Base-by-base conservation (phyloP, 2,113 vertebrate genomes). In the Accipiter cooperii region DNA sequence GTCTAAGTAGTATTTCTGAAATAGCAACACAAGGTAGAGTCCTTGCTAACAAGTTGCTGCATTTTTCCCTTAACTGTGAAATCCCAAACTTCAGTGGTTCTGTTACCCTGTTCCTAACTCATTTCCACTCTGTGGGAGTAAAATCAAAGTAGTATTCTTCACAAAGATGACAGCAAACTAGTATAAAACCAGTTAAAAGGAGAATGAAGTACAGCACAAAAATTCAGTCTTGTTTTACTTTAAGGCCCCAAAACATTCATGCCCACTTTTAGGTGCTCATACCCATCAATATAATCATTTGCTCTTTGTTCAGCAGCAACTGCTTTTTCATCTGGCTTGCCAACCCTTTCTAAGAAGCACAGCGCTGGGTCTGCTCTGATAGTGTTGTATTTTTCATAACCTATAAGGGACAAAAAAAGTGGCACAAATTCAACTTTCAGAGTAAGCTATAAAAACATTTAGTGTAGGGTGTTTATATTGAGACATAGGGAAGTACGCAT, bases 351-450 rank as follows among this genome's bases (percentile, higher is more conserved):
- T 97, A 99, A 97, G 97, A 99, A 99, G 97, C 99, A 99, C 65
- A 99, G 97, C 1, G 98, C 98, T 10, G 99, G 98, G 95, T 99
- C 99, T 91, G 99, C 99, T 93, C 99, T 98, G 84, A 99, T 98
- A 28, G 99, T 99, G 98, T 99, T 99, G 94, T 99, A 99, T 96
- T 99, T 99, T 97, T 99, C 99, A 98, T 99, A 99, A 96, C 99
- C 99, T 99, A 89, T 2, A 76, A 93, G 54, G 34, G 6, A 85
- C 86, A 24, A 84, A 31, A 66, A 20, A 34, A 24, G 33, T 7
- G 20, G 52, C 8, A 91, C 13, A 69, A 79, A 47, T 11, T 60
- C 17, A 78, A 49, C 44, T 76, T 33, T 34, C 52, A 29, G 55
- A 58, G 26, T 31, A 94, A 89, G 17, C 3, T 52, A 2, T 28